Evolutionary conservation across 2,888 invertebrate genomes (phyloP), one percentile per base, ranked within the genome.

Genomic region (Sinohyriopsis cumingii): DNA sequence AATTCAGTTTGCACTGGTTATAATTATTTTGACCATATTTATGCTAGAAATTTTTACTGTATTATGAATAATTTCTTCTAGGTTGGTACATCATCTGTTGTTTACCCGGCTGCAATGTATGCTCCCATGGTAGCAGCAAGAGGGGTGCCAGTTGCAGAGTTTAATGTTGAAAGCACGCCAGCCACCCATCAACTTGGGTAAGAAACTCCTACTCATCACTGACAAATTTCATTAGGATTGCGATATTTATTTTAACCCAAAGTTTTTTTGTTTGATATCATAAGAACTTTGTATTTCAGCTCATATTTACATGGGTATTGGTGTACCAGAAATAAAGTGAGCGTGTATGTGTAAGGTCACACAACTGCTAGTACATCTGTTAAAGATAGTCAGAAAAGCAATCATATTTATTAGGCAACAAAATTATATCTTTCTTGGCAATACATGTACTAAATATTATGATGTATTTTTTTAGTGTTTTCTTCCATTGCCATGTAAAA

Each of bases 41-140:
- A 45, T 45, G 12, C 28, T 55, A 24, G 19, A 33, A 22, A 53
- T n/a, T 19, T 53, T 25, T 60, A 25, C 22, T 24, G n/a, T 24
- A 59, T 59, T 24, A 12, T 24, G n/a, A 24, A 59, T 59, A 12
- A 24, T 24, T 22, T 59, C 63, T 59, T 62, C 5, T 66, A 90
- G 90, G 88, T 96, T 63, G 96, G 96, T 7, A 96, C 96, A 20
- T 96, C 96, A 0, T 95, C 95, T 0, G 93, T 95, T 0, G 95
- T 96, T 3, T 95, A 95, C 88, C 96, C 96, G 0, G 96, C 96
- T 0, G 95, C 95, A 7, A 94, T 94, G 94, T 96, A 95, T 91
- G 96, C 95, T 0, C 95, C 95, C 19, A 70, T 78, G 82, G 94
- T 95, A 0, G 94, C 95, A 0, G 90, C 91, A 0, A 91, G 94